Conservation (phyloP, 1,140 invertebrate species). For the Apis cerana region DNA sequence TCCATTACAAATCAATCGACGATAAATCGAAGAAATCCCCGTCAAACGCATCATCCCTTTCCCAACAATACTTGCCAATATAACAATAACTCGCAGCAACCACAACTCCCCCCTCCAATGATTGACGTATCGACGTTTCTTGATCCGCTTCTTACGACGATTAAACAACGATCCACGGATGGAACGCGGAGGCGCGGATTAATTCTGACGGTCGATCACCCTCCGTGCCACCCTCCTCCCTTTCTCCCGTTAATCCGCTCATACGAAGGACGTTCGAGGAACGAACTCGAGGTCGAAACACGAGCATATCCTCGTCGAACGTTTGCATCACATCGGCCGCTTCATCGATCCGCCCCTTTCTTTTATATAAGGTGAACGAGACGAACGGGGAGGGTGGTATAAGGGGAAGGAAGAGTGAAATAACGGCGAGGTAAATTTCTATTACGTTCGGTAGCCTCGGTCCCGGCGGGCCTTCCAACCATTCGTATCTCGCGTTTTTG, state of each 20-base stretch:
- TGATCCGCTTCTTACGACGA: slow-evolving; percentile 38
- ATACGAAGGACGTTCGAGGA: neutral
- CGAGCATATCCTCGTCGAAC: neutral
- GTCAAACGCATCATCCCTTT: no score
- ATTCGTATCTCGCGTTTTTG: slow-evolving; percentile 22
- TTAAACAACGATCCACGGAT: slow-evolving; percentile 35
- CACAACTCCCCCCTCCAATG: neutral
- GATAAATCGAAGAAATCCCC: no score
- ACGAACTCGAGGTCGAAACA: neutral
- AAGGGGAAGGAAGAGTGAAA: slow-evolving; percentile 12
- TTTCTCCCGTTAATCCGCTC: neutral
- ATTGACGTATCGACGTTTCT: slow-evolving; percentile 22
- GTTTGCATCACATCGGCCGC: neutral
- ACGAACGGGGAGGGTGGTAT: no score
- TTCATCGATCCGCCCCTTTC: slow-evolving; percentile 6
- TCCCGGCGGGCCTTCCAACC: slow-evolving; percentile 14
- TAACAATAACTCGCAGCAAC: neutral
- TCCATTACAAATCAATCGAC: no score
- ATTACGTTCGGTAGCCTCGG: slow-evolving; percentile 26
- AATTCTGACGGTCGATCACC: slow-evolving; percentile 28
- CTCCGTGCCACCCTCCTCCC: neutral
- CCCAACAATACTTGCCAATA: no score
- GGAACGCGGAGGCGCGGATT: slow-evolving; percentile 30
- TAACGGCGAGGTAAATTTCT: slow-evolving; percentile 45
- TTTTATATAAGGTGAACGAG: slow-evolving; percentile 21